These are phyloP conservation scores for Coenonympha arcania DNA, from an alignment of 2,888 invertebrate genomes.

Conservation along the genomic window DNA sequence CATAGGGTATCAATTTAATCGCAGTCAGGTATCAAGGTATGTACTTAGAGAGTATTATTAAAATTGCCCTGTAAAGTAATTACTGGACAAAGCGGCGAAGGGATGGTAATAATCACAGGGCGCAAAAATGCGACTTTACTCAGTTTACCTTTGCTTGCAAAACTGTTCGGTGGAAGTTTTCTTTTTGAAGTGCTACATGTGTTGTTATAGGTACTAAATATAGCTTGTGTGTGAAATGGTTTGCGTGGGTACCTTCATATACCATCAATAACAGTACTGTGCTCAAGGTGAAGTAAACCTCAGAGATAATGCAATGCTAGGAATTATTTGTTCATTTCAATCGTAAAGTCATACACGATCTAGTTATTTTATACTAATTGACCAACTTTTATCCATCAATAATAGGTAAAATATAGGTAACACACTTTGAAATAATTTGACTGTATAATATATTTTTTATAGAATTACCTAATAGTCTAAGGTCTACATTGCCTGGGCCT, in stretches of 20 bases:
- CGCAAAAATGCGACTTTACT: slow-evolving; percentile 40
- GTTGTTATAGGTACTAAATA: slow-evolving; percentile 6
- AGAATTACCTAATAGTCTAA: too few species aligned
- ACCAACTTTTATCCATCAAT: too few species aligned
- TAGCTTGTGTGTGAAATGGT: neutral
- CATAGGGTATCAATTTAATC: slow-evolving; percentile 28
- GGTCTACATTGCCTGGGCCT: too few species aligned
- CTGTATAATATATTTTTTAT: too few species aligned
- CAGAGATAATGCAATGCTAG: too few species aligned
- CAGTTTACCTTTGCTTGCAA: slow-evolving; percentile 50
- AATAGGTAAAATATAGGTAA: too few species aligned
- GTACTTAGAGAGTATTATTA: slow-evolving; percentile 36
- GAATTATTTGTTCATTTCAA: too few species aligned
- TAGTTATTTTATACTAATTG: too few species aligned
- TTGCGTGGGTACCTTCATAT: neutral
- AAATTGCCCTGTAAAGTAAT: slow-evolving; percentile 60
- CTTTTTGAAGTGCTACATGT: slow-evolving; percentile 8
- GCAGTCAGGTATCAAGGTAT: slow-evolving; percentile 6
- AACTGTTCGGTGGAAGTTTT: slow-evolving; percentile 31
- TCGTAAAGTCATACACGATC: too few species aligned
- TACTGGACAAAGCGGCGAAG: slow-evolving; percentile 52
- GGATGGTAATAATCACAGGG: slow-evolving; percentile 58
- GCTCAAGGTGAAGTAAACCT: neutral
- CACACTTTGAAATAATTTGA: too few species aligned
- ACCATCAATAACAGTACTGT: neutral